Percentiles rank a stretch among this genome's conserved stretches.
phyloP scores from a whole-genome alignment of 2,797 vertebrate species.

The Enteromius viviparus region DNA sequence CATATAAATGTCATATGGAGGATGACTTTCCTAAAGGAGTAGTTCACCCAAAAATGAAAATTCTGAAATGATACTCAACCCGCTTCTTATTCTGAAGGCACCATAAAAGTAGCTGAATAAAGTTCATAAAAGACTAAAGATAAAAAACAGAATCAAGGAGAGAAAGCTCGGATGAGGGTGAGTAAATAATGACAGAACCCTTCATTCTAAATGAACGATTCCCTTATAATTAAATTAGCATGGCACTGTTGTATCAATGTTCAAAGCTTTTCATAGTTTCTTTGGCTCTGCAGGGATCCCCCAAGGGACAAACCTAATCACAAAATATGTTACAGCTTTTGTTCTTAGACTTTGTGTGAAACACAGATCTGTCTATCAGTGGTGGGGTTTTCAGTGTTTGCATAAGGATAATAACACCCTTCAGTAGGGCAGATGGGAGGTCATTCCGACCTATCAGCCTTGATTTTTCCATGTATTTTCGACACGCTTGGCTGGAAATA shows the following conservation, averaged over 20 bases:
- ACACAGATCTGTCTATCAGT: constrained; percentile 12
- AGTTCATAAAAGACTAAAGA: background rate
- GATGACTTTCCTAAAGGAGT: background rate
- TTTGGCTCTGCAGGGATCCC: background rate
- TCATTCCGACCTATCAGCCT: constrained; percentile 45
- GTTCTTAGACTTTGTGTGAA: background rate
- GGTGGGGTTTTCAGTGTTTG: constrained; percentile 27
- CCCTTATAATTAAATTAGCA: background rate
- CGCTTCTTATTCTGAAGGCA: background rate
- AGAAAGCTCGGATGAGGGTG: background rate
- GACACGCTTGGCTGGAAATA: constrained; percentile 44
- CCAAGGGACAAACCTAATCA: background rate
- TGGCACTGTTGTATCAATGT: background rate
- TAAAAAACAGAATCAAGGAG: no score
- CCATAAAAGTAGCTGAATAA: background rate
- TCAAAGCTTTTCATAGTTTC: background rate
- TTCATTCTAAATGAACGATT: background rate
- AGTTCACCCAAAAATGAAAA: background rate
- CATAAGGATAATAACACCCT: constrained; percentile 32
- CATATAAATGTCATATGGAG: background rate
- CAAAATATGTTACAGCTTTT: background rate
- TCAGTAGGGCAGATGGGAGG: constrained; percentile 36
- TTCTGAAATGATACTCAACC: background rate
- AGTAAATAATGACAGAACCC: background rate
- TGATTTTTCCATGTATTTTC: constrained; percentile 5